These are phyloP conservation scores for Pseudochromis fuscus DNA, from an alignment of 2,797 vertebrate species.

Conservation along the genomic window DNA sequence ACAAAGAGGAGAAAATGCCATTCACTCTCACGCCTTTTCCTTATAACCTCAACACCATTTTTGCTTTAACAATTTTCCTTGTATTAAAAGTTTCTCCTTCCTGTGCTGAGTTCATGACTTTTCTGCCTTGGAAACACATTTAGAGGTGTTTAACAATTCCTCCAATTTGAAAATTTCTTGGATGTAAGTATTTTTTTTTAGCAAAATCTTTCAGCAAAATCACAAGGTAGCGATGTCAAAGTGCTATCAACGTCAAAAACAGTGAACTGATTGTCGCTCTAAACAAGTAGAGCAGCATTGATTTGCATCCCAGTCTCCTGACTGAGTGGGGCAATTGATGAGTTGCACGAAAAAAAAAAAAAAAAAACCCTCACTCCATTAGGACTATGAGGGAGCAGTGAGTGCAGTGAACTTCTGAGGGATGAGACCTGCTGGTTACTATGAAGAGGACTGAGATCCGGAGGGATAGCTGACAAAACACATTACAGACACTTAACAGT, in stretches of 20 bases:
- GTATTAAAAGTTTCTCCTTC: neutral
- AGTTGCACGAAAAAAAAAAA: constrained; percentile 24
- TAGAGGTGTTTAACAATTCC: constrained; percentile 2
- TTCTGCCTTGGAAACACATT: neutral
- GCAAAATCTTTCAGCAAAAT: too few species aligned
- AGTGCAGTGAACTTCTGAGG: constrained; percentile 7
- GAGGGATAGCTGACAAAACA: neutral
- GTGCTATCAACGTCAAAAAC: constrained; percentile 40
- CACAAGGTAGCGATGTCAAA: constrained; percentile 8
- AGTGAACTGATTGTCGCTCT: constrained; percentile 21
- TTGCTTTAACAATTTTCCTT: neutral
- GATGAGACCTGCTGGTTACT: constrained; percentile 4
- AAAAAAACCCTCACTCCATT: constrained; percentile 42
- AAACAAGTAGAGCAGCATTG: constrained; percentile 71
- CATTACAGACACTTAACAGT: neutral
- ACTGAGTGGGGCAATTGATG: constrained; percentile 62
- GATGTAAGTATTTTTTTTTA: neutral
- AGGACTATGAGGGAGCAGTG: constrained; percentile 18
- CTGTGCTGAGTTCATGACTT: neutral
- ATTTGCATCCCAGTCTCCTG: constrained; percentile 54
- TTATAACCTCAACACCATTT: constrained; percentile 1
- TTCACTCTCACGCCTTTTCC: neutral
- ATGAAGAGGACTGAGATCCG: neutral
- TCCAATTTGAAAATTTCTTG: neutral
- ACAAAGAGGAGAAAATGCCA: neutral